Base-by-base conservation (phyloP, 2,888 invertebrate species). In the Chorisops tibialis region DNA sequence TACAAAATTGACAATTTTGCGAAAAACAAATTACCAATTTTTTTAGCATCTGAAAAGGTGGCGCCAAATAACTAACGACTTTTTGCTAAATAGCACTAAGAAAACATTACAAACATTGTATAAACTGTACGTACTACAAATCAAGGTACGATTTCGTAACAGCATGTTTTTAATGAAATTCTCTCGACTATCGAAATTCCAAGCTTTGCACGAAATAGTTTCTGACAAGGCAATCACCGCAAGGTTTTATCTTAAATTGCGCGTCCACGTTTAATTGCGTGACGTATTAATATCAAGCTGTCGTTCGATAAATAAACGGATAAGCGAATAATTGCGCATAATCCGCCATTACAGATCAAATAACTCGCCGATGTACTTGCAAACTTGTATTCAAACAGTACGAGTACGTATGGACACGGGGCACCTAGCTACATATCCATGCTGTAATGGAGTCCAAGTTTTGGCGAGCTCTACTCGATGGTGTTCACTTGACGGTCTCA, bases 211-310 rank as follows among this genome's bases (percentile, higher is more conserved):
- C n/a, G n/a, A n/a, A n/a, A n/a, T n/a, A n/a, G n/a, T n/a, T n/a
- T n/a, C n/a, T n/a, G n/a, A n/a, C n/a, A n/a, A n/a, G n/a, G n/a
- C n/a, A n/a, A n/a, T n/a, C n/a, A n/a, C n/a, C n/a, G n/a, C 30
- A 30, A 30, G 30, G 30, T 41, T 41, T 41, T 12, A 14, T 16
- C 16, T 16, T 41, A 41, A 68, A 68, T 68, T 67, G 68, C 62
- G 61, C 67, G 67, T 66, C 67, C 66, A 67, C 68, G 68, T 67
- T 68, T 68, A 68, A 68, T 68, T 68, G 67, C 67, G 66, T 68
- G 68, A 68, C 68, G 67, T 67, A 67, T 68, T 68, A 68, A 68
- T 68, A 68, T 68, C 66, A 67, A 67, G 67, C 68, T 67, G 68
- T 68, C 68, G 67, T 67, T 67, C 67, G 67, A 68, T 68, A 68